Conservation (phyloP, 1,140 invertebrate genomes). For the Wasmannia auropunctata region DNA sequence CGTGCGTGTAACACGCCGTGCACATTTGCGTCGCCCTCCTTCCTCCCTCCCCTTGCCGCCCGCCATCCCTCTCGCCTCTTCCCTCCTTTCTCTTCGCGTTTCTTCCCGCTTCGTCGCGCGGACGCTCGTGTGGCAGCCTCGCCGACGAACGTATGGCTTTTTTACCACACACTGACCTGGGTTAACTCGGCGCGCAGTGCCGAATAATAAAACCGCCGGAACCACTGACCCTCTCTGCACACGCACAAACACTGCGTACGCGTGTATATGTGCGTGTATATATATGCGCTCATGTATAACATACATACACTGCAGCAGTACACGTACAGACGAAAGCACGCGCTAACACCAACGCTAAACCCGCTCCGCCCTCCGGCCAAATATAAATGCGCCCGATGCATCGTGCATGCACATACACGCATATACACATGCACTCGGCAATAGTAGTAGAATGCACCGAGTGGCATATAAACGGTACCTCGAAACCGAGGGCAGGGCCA, state of each 20-base stretch:
- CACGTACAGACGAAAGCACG: background rate
- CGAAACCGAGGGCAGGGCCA: slow-evolving; percentile 81
- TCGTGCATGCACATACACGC: background rate
- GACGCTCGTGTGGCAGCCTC: slow-evolving; percentile 64
- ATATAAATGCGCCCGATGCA: slow-evolving; percentile 61
- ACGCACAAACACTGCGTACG: background rate
- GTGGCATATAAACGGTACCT: slow-evolving; percentile 73
- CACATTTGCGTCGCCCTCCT: slow-evolving; percentile 50
- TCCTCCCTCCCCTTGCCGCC: background rate
- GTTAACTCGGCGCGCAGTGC: slow-evolving; percentile 81
- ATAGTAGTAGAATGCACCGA: slow-evolving; percentile 71
- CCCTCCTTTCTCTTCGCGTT: slow-evolving; percentile 5
- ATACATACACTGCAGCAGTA: too few relatives aligned
- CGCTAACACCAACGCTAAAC: slow-evolving; percentile 23
- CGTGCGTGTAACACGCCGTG: slow-evolving; percentile 17
- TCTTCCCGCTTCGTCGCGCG: slow-evolving; percentile 55
- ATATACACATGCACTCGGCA: background rate
- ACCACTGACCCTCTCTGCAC: slow-evolving; percentile 74
- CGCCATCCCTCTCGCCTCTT: background rate
- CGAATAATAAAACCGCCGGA: slow-evolving; percentile 82
- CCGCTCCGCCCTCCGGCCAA: slow-evolving; percentile 62
- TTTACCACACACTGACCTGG: slow-evolving; percentile 83
- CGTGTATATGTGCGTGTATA: background rate
- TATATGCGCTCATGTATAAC: too few relatives aligned
- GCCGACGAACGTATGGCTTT: slow-evolving; percentile 76